phyloP scores from a whole-genome alignment of 2,888 invertebrate genomes.

The Cheilosia vernalis region DNA sequence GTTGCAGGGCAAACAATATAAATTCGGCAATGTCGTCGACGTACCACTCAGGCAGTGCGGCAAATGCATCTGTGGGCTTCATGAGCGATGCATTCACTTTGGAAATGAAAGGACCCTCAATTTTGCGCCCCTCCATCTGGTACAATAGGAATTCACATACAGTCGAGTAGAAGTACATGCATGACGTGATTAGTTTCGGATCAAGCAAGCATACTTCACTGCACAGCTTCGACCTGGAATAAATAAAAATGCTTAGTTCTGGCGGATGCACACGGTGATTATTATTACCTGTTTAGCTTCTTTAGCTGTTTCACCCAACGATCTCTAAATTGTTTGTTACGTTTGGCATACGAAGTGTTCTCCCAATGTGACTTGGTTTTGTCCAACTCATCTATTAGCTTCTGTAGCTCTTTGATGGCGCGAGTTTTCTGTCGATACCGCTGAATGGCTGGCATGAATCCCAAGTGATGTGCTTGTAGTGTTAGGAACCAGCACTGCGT shows the following conservation, averaged over 20 bases:
- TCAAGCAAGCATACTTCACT: constrained; percentile 96
- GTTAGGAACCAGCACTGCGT: constrained; percentile 99
- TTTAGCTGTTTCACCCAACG: constrained; percentile 95
- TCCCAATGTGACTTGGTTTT: constrained; percentile 93
- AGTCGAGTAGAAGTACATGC: constrained; percentile 93
- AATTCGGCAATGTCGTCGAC: constrained; percentile 99
- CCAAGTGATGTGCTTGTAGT: constrained; percentile 95
- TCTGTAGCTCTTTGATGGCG: constrained; percentile 90
- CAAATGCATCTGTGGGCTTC: constrained; percentile 90
- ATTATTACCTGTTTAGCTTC: constrained; percentile 87
- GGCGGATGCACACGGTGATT: not conserved
- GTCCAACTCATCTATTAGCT: constrained; percentile 92
- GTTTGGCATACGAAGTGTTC: constrained; percentile 88
- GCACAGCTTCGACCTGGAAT: constrained; percentile 92
- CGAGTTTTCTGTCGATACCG: constrained; percentile 91
- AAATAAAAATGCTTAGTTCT: not conserved
- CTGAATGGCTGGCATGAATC: constrained; percentile 94
- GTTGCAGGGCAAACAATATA: constrained; percentile 94
- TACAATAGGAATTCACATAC: constrained; percentile 91
- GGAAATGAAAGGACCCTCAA: constrained; percentile 83
- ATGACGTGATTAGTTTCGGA: constrained; percentile 90
- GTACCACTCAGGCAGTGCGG: constrained; percentile 98
- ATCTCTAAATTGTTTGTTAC: constrained; percentile 92
- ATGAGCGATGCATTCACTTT: constrained; percentile 85
- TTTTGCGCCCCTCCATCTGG: constrained; percentile 86